These are phyloP conservation scores for Ruditapes philippinarum DNA, from an alignment of 1,140 invertebrate species.

Conservation along the genomic window DNA sequence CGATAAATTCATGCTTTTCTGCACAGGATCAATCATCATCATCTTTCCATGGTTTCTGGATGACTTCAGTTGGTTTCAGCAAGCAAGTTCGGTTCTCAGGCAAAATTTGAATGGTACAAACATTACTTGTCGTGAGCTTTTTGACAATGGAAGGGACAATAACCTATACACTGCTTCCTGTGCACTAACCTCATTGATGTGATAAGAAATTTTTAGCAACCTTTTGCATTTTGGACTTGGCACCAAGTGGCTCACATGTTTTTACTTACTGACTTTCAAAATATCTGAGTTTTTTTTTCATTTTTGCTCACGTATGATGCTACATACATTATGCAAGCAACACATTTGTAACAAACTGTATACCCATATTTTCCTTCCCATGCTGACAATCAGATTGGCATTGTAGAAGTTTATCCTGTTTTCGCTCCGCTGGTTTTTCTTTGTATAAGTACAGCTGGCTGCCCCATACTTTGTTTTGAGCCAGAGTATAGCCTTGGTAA, in stretches of 20 bases:
- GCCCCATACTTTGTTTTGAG: no score
- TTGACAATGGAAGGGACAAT: not conserved
- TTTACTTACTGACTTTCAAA: slow-evolving; percentile 44
- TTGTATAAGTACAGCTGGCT: no score
- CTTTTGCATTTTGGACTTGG: slow-evolving; percentile 27
- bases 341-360: slow-evolving; percentile 56
- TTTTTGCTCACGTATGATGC: slow-evolving; percentile 50
- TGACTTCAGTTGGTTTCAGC: not conserved
- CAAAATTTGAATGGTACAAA: not conserved
- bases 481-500: no score
- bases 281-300: slow-evolving; percentile 39
- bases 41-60: not conserved
- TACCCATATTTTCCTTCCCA: slow-evolving; percentile 67
- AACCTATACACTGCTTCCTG: not conserved
- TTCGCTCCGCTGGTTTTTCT: not conserved
- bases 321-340: slow-evolving; percentile 62
- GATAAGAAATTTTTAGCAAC: slow-evolving; percentile 62
- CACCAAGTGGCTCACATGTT: slow-evolving; percentile 1
- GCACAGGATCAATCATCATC: not conserved
- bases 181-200: slow-evolving; percentile 63
- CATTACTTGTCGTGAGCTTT: not conserved
- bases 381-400: slow-evolving; percentile 46
- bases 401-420: slow-evolving; percentile 30
- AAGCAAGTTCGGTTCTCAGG: not conserved
- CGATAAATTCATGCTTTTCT: no score